Evolutionary conservation across 2,797 vertebrate species (phyloP).

Genomic region (Botia kubotai): DNA sequence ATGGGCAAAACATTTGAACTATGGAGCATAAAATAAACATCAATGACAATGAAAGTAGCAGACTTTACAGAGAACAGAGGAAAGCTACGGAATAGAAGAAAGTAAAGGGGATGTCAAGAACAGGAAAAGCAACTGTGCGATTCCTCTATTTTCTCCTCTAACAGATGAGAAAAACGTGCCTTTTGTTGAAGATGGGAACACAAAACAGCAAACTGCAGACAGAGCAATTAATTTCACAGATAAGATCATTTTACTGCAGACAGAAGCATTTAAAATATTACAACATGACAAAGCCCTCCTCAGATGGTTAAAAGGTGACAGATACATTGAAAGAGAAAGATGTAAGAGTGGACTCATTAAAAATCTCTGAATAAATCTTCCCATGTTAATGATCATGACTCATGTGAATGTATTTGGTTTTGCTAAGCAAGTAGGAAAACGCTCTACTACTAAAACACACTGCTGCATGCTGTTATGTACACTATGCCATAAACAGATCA

Average conservation of each 20-base stretch:
- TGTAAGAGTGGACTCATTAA: no score
- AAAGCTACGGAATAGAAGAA: slow-evolving; percentile 35
- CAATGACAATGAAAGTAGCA: background rate
- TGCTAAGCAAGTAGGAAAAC: no score
- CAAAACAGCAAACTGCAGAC: slow-evolving; percentile 75
- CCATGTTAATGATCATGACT: no score
- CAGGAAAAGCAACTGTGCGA: background rate
- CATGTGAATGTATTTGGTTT: no score
- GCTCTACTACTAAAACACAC: no score
- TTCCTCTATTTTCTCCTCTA: background rate
- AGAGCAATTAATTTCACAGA: slow-evolving; percentile 43
- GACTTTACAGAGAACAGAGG: background rate
- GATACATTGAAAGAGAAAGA: no score
- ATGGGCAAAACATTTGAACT: slow-evolving; percentile 6
- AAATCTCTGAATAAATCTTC: no score
- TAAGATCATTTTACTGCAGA: background rate
- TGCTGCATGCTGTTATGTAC: no score
- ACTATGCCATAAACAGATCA: no score
- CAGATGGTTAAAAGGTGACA: background rate
- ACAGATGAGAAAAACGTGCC: slow-evolving; percentile 70
- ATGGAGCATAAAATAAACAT: background rate
- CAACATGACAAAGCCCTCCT: background rate
- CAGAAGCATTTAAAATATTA: background rate
- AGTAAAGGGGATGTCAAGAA: slow-evolving; percentile 60
- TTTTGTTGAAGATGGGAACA: slow-evolving; percentile 74